Percentiles rank a stretch among this genome's conserved stretches.
These are phyloP conservation scores for Diplolepis rosae DNA, from an alignment of 2,888 invertebrate species.

Conservation along the genomic window DNA sequence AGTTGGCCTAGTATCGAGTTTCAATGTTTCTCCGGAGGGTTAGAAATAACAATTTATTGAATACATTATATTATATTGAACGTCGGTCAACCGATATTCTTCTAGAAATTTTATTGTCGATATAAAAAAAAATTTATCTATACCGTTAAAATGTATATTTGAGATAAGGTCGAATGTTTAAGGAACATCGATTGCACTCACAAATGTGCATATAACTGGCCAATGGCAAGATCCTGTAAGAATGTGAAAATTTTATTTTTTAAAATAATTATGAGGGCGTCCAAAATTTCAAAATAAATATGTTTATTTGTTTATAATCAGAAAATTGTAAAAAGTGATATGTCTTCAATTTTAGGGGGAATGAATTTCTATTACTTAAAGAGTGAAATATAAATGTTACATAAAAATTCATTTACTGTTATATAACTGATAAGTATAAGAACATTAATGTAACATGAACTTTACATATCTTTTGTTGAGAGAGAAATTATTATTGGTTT, in stretches of 20 bases:
- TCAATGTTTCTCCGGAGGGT: conserved; percentile 58
- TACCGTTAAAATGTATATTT: conserved; percentile 65
- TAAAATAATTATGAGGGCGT: conserved; percentile 6
- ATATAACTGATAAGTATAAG: neutral
- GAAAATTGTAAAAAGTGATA: too few species aligned
- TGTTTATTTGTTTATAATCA: neutral
- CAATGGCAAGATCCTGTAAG: conserved; percentile 1
- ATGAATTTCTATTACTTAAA: neutral
- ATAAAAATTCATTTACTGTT: neutral
- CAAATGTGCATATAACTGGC: conserved; percentile 18
- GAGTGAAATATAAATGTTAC: neutral
- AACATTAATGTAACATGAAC: neutral
- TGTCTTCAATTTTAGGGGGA: too few species aligned
- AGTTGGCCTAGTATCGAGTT: conserved; percentile 70
- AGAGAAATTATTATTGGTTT: neutral
- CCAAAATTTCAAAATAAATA: neutral
- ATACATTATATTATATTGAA: conserved; percentile 53
- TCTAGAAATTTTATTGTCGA: conserved; percentile 67
- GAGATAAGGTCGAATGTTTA: too few species aligned
- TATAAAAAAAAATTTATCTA: conserved; percentile 67
- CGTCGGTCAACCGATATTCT: conserved; percentile 68
- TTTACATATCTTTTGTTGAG: neutral
- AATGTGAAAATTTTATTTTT: conserved; percentile 23
- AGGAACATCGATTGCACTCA: too few species aligned
- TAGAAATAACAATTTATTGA: conserved; percentile 43